phyloP scores from a whole-genome alignment of 2,113 vertebrate species.

The Leptosomus discolor region DNA sequence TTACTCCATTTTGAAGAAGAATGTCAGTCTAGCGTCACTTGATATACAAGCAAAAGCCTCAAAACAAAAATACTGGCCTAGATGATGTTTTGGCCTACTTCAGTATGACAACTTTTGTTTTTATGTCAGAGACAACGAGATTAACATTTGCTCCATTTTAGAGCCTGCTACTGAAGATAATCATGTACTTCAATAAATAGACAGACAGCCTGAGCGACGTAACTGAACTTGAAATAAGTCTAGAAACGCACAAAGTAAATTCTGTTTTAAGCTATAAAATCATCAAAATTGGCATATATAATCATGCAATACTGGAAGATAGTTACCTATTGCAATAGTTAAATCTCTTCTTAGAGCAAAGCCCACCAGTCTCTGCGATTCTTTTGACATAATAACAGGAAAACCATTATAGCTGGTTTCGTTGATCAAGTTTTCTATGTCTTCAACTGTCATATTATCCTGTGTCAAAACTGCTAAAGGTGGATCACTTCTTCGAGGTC shows the following conservation, averaged over 20 bases:
- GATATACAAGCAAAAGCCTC: background rate
- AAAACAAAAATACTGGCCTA: background rate
- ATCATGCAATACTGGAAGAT: background rate
- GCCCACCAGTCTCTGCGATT: constrained; percentile 95
- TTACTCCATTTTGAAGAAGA: background rate
- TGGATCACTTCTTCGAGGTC: constrained; percentile 87
- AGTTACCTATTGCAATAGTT: constrained; percentile 94
- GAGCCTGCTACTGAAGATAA: background rate
- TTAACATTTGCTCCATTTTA: background rate
- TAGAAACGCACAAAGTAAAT: background rate
- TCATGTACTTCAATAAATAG: background rate
- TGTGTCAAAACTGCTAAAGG: constrained; percentile 94
- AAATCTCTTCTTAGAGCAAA: constrained; percentile 97
- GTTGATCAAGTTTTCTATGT: constrained; percentile 91
- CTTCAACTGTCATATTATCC: constrained; percentile 95
- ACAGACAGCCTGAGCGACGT: background rate
- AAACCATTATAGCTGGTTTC: constrained; percentile 98
- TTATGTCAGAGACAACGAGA: background rate
- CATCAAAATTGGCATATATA: background rate
- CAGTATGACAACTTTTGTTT: background rate
- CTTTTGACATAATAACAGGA: constrained; percentile 97
- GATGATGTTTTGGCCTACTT: background rate
- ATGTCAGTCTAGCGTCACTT: background rate
- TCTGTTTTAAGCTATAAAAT: background rate
- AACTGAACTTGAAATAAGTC: background rate